Evolutionary conservation across 2,888 invertebrate species (phyloP).

Genomic region (Cyclophora albipunctata): DNA sequence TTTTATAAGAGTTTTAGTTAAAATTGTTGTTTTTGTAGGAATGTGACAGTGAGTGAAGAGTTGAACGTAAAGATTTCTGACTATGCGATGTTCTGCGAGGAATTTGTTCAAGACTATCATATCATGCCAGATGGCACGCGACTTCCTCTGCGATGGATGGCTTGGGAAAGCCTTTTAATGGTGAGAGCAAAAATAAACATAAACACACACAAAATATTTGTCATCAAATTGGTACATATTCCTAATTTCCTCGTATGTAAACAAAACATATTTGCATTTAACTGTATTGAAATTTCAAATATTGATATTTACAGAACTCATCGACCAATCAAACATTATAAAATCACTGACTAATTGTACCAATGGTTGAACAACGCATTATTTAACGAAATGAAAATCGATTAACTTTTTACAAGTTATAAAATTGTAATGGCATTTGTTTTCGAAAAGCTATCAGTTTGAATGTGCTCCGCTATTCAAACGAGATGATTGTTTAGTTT

Average conservation of each 20-base stretch:
- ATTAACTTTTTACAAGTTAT: too few relatives aligned
- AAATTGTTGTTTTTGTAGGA: slow-evolving; percentile 68
- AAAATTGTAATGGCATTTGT: background rate
- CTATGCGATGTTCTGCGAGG: slow-evolving; percentile 89
- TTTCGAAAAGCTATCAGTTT: background rate
- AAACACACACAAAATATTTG: too few relatives aligned
- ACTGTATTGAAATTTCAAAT: too few relatives aligned
- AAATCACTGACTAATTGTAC: too few relatives aligned
- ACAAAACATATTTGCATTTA: too few relatives aligned
- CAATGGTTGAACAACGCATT: too few relatives aligned
- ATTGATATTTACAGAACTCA: too few relatives aligned
- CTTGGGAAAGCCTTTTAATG: slow-evolving; percentile 90
- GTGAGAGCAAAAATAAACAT: slow-evolving; percentile 57
- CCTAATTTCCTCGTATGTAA: too few relatives aligned
- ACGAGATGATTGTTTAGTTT: slow-evolving; percentile 6
- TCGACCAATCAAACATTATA: too few relatives aligned
- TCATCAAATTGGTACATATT: background rate
- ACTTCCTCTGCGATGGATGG: slow-evolving; percentile 94
- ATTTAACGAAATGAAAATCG: too few relatives aligned
- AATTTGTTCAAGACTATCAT: slow-evolving; percentile 88
- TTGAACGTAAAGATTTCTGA: slow-evolving; percentile 88
- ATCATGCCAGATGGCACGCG: slow-evolving; percentile 87
- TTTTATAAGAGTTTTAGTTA: background rate
- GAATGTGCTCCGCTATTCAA: slow-evolving; percentile 2
- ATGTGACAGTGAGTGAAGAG: slow-evolving; percentile 89